Evolutionary conservation across 2,797 vertebrate species (phyloP).

Genomic region (Lepilemur ruficaudatus): DNA sequence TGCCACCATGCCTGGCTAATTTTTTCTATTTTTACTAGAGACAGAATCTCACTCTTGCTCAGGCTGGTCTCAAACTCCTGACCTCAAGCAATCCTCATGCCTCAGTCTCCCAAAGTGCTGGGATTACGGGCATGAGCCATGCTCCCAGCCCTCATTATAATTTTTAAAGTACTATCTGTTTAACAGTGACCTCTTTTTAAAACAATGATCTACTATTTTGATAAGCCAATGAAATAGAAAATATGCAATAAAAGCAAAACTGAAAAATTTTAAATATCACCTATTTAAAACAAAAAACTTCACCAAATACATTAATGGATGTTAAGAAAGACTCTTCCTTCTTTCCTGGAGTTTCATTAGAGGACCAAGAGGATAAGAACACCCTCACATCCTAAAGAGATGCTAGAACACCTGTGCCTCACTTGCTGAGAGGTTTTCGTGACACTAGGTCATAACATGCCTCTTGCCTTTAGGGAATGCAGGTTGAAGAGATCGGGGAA

Average conservation of each 20-base stretch:
- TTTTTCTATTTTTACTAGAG: not conserved
- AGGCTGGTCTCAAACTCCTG: not conserved
- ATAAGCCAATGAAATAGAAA: not conserved
- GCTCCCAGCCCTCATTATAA: no score
- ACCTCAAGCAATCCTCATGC: not conserved
- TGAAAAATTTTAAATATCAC: not conserved
- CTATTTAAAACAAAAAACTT: not conserved
- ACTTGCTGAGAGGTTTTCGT: not conserved
- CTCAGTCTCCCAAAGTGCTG: not conserved
- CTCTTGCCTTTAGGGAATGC: not conserved
- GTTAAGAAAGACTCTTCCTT: not conserved
- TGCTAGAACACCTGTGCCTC: not conserved
- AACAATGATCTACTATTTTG: not conserved
- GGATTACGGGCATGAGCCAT: not conserved
- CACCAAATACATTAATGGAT: not conserved
- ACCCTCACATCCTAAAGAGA: not conserved
- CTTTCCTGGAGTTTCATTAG: not conserved
- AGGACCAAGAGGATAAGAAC: not conserved
- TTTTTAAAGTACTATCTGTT: not conserved
- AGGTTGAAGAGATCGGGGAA: not conserved
- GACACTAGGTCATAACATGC: not conserved
- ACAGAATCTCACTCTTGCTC: not conserved
- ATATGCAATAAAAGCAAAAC: not conserved
- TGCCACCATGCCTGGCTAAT: not conserved
- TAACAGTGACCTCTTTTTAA: not conserved